These are phyloP conservation scores for Terebella lapidaria DNA, from an alignment of 2,888 invertebrate genomes.

Conservation along the genomic window DNA sequence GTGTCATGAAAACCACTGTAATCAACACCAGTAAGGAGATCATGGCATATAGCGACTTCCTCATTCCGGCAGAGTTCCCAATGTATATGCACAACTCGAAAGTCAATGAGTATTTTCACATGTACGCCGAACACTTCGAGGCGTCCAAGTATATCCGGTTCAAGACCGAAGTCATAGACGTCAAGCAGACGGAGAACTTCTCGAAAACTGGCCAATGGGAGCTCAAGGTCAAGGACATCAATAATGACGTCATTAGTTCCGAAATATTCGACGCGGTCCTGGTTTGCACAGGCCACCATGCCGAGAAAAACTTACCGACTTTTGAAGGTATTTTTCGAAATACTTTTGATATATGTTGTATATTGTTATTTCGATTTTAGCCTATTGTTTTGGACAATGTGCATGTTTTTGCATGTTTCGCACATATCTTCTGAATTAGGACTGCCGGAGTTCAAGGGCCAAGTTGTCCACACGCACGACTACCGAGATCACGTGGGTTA, in stretches of 20 bases:
- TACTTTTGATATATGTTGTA: too few relatives aligned
- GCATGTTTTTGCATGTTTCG: slow-evolving; percentile 6
- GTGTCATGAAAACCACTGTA: too few relatives aligned
- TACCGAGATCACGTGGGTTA: too few relatives aligned
- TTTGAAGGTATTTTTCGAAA: slow-evolving; percentile 22
- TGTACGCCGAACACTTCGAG: slow-evolving; percentile 43
- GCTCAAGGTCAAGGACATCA: slow-evolving; percentile 33
- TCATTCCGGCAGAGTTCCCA: too few relatives aligned
- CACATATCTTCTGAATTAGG: slow-evolving; percentile 19
- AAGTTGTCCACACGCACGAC: too few relatives aligned
- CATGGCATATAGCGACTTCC: too few relatives aligned
- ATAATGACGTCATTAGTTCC: slow-evolving; percentile 23
- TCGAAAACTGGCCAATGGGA: slow-evolving; percentile 40
- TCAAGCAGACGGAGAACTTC: slow-evolving; percentile 29
- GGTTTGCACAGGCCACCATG: slow-evolving; percentile 41
- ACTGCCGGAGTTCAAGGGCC: slow-evolving; percentile 26
- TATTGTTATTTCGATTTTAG: too few relatives aligned
- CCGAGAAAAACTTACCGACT: slow-evolving; percentile 25
- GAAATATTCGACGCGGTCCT: slow-evolving; percentile 41
- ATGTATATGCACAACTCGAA: slow-evolving; percentile 50
- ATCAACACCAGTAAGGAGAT: too few relatives aligned
- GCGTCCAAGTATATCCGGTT: slow-evolving; percentile 39
- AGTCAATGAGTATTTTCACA: slow-evolving; percentile 44
- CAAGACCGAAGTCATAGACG: slow-evolving; percentile 40
- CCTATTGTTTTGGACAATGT: too few relatives aligned